Base-by-base conservation (phyloP, 1,140 invertebrate genomes). In the Drosophila tristis region DNA sequence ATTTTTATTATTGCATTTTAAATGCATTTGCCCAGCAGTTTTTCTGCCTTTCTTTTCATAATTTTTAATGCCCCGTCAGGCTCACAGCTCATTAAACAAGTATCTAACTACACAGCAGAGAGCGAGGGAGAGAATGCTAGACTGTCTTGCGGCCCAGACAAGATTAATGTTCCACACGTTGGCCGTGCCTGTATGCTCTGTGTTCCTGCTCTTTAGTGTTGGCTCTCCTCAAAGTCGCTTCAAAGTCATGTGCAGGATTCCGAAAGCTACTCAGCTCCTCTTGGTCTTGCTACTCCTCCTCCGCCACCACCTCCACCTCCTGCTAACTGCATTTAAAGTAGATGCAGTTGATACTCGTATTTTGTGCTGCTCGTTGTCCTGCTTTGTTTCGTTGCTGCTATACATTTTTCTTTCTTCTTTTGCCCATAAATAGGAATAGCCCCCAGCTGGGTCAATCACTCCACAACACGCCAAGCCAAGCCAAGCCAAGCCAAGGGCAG, bases 1-100 rank as follows among this genome's bases (percentile, higher is more conserved):
- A 77, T 90, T 90, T 89, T 90, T 89, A 80, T 90, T 90, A 90
- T 89, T 89, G 84, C 80, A 89, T 85, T 89, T 89, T 84, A 90
- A 89, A 90, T 89, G 84, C 85, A 89, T 78, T 86, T 65, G 39
- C 78, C 53, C 49, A 11, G 11, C 8, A 35, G 13, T 53, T 65
- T 66, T 66, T 54, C 20, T 53, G 42, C 44, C 8, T 53, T 57
- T 74, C 43, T 59, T 71, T 87, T 85, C 78, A 87, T 86, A 89
- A 87, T 87, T 87, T 87, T 84, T 73, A 76, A 79, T 90, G 84
- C 71, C 62, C 61, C 58, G 65, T 60, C 68, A 67, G 63, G 54
- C 45, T 53, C 74, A 87, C 85, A 80, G 85, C 73, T 89, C 84
- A 89, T 89, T 89, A 89, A 76, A 57, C 85, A 85, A 64, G 49